These are phyloP conservation scores for Poeciliopsis turneri DNA, from an alignment of 2,797 vertebrate species.

Conservation along the genomic window DNA sequence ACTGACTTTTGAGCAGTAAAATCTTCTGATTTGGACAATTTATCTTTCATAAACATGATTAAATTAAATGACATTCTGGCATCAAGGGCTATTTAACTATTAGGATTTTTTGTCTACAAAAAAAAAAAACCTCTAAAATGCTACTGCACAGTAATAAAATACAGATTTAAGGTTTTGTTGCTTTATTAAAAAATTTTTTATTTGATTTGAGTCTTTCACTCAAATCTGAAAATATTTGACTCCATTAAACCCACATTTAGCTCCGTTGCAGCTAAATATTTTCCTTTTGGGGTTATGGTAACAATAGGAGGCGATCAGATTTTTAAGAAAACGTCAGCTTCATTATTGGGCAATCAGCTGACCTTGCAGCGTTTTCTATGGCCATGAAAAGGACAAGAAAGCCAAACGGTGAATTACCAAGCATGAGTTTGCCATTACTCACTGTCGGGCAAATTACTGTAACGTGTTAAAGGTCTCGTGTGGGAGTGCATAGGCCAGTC, in stretches of 20 bases:
- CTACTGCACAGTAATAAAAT: background rate
- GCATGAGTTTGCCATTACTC: background rate
- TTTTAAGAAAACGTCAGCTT: background rate
- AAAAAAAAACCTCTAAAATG: background rate
- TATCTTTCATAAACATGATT: background rate
- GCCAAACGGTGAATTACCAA: background rate
- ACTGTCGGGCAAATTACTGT: background rate
- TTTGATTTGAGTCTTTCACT: no score
- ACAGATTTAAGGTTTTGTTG: background rate
- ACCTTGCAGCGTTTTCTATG: background rate
- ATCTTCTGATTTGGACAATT: background rate
- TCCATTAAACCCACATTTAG: background rate
- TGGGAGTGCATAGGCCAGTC: background rate
- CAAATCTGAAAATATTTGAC: background rate
- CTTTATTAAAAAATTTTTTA: background rate
- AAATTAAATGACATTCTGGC: background rate
- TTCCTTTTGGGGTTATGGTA: no score
- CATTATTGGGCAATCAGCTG: constrained; percentile 1
- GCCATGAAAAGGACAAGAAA: background rate
- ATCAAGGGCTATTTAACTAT: background rate
- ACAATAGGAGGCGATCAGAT: background rate
- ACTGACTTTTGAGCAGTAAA: background rate
- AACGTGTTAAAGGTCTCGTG: constrained; percentile 3
- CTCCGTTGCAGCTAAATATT: background rate
- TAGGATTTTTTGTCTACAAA: background rate